These are phyloP conservation scores for Ips nitidus DNA, from an alignment of 1,140 invertebrate species.

Conservation along the genomic window DNA sequence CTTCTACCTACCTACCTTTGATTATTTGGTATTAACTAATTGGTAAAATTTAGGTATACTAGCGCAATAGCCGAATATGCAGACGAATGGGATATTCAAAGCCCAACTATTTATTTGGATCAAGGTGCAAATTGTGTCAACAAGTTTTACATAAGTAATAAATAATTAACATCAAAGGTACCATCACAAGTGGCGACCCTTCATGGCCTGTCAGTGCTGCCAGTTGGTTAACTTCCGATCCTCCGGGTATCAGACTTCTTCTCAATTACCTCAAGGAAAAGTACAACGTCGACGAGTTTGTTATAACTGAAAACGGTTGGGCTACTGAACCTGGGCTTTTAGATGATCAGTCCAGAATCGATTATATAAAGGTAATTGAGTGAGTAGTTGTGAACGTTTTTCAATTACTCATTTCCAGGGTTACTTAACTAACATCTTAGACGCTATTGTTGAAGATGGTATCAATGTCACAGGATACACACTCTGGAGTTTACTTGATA, in stretches of 20 bases:
- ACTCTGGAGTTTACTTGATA: slow-evolving; percentile 66
- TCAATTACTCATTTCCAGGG: slow-evolving; percentile 4
- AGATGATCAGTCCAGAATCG: slow-evolving; percentile 21
- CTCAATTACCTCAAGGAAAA: slow-evolving; percentile 62
- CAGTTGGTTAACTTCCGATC: slow-evolving; percentile 54
- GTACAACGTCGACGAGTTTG: slow-evolving; percentile 63
- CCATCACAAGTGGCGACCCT: slow-evolving; percentile 14
- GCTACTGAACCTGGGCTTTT: slow-evolving; percentile 48
- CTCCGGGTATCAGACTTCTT: slow-evolving; percentile 56
- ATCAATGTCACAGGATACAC: slow-evolving; percentile 58
- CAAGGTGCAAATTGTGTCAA: not conserved
- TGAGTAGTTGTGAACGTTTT: slow-evolving; percentile 47
- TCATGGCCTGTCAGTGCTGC: slow-evolving; percentile 49
- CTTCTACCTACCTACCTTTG: too few species aligned
- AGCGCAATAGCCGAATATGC: slow-evolving; percentile 7
- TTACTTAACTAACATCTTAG: slow-evolving; percentile 30
- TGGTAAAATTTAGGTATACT: slow-evolving; percentile 3
- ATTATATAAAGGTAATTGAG: slow-evolving; percentile 50
- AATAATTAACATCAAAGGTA: too few species aligned
- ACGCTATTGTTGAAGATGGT: slow-evolving; percentile 48
- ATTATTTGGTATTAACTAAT: not conserved
- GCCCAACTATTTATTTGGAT: slow-evolving; percentile 19
- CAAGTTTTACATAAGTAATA: slow-evolving; percentile 10
- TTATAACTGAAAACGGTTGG: slow-evolving; percentile 71
- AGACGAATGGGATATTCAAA: not conserved